phyloP scores from a whole-genome alignment of 2,113 vertebrate genomes.

The Larimichthys crocea region DNA sequence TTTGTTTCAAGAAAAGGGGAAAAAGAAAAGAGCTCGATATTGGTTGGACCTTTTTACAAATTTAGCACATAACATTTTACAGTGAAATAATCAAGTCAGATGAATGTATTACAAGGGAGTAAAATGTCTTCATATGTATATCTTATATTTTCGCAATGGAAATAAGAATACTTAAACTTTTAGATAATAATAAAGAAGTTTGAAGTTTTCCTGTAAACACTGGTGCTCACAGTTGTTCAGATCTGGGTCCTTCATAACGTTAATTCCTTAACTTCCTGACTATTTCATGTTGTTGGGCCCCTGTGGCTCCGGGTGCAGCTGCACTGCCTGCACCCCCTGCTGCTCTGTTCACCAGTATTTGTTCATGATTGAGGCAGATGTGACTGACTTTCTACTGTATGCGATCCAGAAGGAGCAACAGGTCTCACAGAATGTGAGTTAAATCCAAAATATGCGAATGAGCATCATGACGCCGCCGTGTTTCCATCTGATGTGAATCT shows the following conservation, averaged over 20 bases:
- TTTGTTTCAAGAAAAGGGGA: no score
- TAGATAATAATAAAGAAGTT: neutral
- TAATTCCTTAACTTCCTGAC: constrained; percentile 45
- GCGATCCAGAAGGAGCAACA: constrained; percentile 2
- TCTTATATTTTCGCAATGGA: neutral
- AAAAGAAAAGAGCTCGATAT: neutral
- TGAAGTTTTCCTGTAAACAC: neutral
- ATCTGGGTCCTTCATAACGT: constrained; percentile 23
- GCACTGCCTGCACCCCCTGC: constrained; percentile 37
- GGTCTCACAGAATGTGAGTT: neutral
- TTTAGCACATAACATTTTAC: neutral
- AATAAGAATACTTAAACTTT: neutral
- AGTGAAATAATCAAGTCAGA: neutral
- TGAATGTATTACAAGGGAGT: neutral
- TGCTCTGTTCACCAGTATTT: constrained; percentile 25
- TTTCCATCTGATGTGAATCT: neutral
- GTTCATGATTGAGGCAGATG: constrained; percentile 25
- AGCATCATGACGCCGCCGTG: neutral
- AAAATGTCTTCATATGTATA: neutral
- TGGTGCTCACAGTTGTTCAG: neutral
- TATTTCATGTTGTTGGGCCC: constrained; percentile 43
- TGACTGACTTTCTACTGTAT: constrained; percentile 22
- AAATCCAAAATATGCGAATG: neutral
- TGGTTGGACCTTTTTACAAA: neutral
- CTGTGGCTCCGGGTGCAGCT: constrained; percentile 53